phyloP scores from a whole-genome alignment of 2,797 vertebrate genomes.

The Hafferia zeledoni region DNA sequence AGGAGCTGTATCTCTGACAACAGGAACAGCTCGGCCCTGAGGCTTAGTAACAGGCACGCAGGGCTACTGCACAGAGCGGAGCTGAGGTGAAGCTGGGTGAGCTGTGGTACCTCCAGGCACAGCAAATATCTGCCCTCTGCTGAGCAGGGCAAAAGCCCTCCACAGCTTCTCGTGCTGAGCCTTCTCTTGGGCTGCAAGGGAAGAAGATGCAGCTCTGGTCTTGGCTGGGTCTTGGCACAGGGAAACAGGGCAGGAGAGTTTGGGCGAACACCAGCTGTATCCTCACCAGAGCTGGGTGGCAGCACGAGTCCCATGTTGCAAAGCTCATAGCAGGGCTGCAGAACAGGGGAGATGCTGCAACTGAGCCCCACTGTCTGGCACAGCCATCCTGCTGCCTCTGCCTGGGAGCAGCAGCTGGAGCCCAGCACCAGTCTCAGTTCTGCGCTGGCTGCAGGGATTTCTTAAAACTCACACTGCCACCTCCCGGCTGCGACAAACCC shows the following conservation, averaged over 20 bases:
- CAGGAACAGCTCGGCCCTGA: slow-evolving; percentile 9
- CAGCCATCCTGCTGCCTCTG: background rate
- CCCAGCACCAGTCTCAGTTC: background rate
- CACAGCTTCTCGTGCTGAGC: rapidly evolving
- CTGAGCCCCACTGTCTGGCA: background rate
- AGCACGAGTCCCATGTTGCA: background rate
- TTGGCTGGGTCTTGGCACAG: background rate
- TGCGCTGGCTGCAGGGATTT: background rate
- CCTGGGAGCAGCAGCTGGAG: background rate
- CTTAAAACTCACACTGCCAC: slow-evolving; percentile 42
- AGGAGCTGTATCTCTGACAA: background rate
- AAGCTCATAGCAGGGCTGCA: background rate
- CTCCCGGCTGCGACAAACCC: slow-evolving; percentile 7
- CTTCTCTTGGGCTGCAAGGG: background rate
- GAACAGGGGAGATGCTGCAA: background rate
- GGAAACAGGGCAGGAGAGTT: background rate
- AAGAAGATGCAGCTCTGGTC: background rate
- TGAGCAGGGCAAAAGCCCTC: background rate
- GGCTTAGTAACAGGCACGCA: rapidly evolving
- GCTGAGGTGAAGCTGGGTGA: background rate
- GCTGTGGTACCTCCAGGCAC: background rate
- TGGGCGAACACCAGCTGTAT: background rate
- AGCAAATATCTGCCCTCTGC: background rate
- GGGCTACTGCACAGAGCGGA: background rate
- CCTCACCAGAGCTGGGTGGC: background rate